Conservation (phyloP, 2,113 vertebrate species). For the Rhagologus leucostigma region DNA sequence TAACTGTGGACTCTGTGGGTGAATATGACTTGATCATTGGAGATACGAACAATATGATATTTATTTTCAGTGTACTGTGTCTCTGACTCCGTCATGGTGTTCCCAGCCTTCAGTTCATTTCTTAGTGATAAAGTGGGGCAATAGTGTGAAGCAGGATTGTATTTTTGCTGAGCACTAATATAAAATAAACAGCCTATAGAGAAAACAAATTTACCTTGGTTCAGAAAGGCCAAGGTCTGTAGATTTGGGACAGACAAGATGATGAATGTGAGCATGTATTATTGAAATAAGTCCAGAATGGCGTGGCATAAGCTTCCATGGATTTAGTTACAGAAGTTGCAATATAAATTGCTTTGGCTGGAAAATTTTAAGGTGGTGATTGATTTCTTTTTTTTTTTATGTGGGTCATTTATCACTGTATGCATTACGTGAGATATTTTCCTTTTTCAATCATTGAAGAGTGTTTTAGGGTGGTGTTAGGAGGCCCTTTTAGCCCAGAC, state of each 20-base stretch:
- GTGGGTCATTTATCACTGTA: slow-evolving; percentile 10
- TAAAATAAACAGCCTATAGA: slow-evolving; percentile 28
- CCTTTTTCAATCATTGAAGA: neutral
- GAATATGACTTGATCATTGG: slow-evolving; percentile 28
- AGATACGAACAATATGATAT: neutral
- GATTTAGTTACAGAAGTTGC: neutral
- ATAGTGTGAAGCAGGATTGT: neutral
- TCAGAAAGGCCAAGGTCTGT: slow-evolving; percentile 7
- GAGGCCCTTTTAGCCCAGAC: neutral
- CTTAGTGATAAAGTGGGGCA: slow-evolving; percentile 16
- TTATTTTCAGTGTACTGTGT: neutral
- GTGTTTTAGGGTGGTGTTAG: neutral
- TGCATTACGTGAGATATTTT: neutral
- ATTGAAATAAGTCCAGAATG: slow-evolving; percentile 8
- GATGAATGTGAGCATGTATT: slow-evolving; percentile 14
- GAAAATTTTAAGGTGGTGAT: neutral
- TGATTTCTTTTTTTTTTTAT: neutral
- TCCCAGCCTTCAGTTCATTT: neutral
- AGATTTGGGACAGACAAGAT: neutral
- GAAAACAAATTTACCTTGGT: slow-evolving; percentile 1
- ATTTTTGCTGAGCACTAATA: neutral
- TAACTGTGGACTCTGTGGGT: slow-evolving; percentile 25
- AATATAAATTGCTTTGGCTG: neutral
- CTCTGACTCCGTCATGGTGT: neutral
- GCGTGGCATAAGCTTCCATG: neutral